Percentiles rank a stretch among this genome's conserved stretches.
Evolutionary conservation across 2,797 vertebrate species (phyloP).

Genomic region (Rallus crepitans): DNA sequence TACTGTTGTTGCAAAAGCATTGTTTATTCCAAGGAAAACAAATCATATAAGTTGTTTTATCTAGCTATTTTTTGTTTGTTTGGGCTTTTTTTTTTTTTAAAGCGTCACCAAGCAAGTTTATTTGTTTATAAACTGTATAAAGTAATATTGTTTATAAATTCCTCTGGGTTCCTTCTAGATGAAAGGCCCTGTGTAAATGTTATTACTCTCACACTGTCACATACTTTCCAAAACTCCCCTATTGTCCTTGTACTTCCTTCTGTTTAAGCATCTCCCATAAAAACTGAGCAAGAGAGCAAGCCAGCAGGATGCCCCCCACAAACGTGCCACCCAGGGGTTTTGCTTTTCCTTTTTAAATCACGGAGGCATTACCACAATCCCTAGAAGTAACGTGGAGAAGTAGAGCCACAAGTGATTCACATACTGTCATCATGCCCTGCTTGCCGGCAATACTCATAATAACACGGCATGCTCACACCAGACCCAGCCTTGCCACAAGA

Average conservation of each 20-base stretch:
- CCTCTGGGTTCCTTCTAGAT: slow-evolving; percentile 60
- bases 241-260: slow-evolving; percentile 73
- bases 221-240: slow-evolving; percentile 38
- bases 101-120: slow-evolving; percentile 37
- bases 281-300: not conserved
- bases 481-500: not conserved
- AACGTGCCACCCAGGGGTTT: not conserved
- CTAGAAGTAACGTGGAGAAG: not conserved
- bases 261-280: slow-evolving; percentile 17
- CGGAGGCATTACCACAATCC: not conserved
- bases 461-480: accelerated
- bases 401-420: not conserved
- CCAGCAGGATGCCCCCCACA: not conserved
- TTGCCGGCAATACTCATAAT: not conserved
- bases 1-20: not conserved
- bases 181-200: slow-evolving; percentile 63
- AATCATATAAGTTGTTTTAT: slow-evolving; percentile 49
- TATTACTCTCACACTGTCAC: slow-evolving; percentile 53
- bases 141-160: slow-evolving; percentile 72
- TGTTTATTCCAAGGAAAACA: slow-evolving; percentile 72
- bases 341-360: not conserved
- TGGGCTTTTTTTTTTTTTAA: not conserved
- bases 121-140: slow-evolving; percentile 70
- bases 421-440: accelerated
- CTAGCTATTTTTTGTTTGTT: slow-evolving; percentile 32